Evolutionary conservation across 2,888 invertebrate genomes (phyloP), one percentile per base, ranked within the genome.

Genomic region (Chrysina gloriosa): DNA sequence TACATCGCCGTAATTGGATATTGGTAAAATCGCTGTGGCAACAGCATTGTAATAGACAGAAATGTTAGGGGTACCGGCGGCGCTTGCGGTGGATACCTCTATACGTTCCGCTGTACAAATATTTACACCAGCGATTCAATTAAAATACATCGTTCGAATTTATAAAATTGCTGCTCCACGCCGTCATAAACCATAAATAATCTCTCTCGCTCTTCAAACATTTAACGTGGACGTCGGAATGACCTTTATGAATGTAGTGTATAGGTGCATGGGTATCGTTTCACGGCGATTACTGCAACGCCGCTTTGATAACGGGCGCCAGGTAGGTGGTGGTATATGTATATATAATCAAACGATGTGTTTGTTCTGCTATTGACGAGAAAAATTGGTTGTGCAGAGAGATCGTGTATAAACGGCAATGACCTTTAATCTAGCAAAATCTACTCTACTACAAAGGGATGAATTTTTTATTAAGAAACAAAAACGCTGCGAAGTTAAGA

Each of bases 1-100:
- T 68, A 63, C 54, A 56, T 36, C 47, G 31, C 34, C 42, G 56
- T 68, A 68, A 68, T 68, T 68, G 68, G 68, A 68, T 68, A 68
- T 68, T 64, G 68, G 54, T 45, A 54, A 52, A 64, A 68, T 68
- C 68, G 63, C 16, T 25, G 23, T 4, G 27, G 29, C 45, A 21
- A 14, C 6, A 7, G 21, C 34, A 29, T 42, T 52, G 52, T 25
- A 27, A 61, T 36, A 45, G 58, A 61, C 9, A 16, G 42, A 16
- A 61, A 42, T 42, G 42, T 45, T 25, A 34, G 9, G 16, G 27
- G 31, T 29, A 14, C 16, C 19, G 45, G 31, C n/a, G 21, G n/a
- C n/a, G n/a, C n/a, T n/a, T n/a, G 39, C 3, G 52, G 16, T 52
- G 29, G 31, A 16, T 52, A 52, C 31, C 14, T 52, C 19, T 31